These are phyloP conservation scores for Pristionchus japonicus DNA, from an alignment of 2,888 invertebrate species.

Conservation along the genomic window DNA sequence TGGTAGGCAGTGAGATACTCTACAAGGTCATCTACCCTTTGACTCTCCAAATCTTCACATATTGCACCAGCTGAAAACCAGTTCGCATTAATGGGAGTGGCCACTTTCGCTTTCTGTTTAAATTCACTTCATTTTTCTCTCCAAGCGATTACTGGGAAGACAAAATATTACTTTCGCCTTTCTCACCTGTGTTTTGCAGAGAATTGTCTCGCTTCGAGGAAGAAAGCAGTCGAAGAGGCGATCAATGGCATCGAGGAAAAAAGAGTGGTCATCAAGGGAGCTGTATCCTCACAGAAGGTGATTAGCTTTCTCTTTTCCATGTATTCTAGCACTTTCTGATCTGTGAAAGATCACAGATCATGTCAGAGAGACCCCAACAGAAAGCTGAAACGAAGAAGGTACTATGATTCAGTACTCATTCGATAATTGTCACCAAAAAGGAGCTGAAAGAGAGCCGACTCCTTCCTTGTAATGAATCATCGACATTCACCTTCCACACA, in stretches of 20 bases:
- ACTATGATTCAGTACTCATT: no score
- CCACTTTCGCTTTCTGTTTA: not conserved
- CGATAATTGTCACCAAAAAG: no score
- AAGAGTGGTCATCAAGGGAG: conserved; percentile 49
- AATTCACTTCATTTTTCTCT: no score
- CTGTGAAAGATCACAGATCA: no score
- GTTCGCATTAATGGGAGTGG: not conserved
- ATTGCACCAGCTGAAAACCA: not conserved
- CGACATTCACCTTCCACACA: not conserved
- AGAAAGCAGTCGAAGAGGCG: conserved; percentile 55
- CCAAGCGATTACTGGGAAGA: no score
- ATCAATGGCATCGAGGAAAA: conserved; percentile 50
- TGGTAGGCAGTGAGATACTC: no score
- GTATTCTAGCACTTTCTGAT: no score
- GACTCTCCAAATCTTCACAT: not conserved
- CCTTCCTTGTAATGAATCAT: not conserved
- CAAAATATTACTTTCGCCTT: not conserved
- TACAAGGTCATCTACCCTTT: no score
- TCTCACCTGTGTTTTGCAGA: conserved; percentile 50
- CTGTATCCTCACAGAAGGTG: conserved; percentile 51
- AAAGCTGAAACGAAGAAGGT: no score
- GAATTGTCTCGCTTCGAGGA: conserved; percentile 56
- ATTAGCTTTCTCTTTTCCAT: no score
- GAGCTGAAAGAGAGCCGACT: not conserved
- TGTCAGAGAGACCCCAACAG: no score